A percentile compares a stretch with the other conserved stretches of the same genome.
Conservation (phyloP, 2,888 invertebrate species). For the Monochamus alternatus region DNA sequence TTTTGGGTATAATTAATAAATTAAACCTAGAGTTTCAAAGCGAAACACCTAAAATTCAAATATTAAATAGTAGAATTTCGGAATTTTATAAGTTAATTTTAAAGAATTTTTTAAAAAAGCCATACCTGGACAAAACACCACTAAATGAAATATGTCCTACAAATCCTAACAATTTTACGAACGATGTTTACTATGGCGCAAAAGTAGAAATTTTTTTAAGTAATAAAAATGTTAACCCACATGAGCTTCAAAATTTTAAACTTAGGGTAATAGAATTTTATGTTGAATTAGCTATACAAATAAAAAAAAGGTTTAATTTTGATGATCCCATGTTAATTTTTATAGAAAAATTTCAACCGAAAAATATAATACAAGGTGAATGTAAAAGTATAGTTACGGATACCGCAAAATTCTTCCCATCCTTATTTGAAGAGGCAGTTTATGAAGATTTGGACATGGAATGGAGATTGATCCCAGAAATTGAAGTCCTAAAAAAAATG, state of each 20-base stretch:
- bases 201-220: neutral
- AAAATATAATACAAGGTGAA: neutral
- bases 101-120: neutral
- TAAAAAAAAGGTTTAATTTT: neutral
- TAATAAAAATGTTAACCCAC: neutral
- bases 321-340: neutral
- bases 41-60: neutral
- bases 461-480: neutral
- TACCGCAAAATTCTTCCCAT: neutral
- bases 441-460: neutral
- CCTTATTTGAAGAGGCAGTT: neutral
- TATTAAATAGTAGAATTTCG: neutral
- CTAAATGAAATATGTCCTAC: neutral
- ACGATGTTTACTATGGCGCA: neutral
- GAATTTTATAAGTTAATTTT: neutral
- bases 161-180: neutral
- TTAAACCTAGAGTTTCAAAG: neutral
- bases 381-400: neutral
- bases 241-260: neutral
- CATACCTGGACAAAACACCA: neutral
- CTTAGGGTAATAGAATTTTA: neutral
- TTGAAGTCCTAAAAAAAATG: too few relatives aligned
- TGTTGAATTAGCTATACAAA: neutral
- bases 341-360: neutral
- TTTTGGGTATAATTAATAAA: neutral